A percentile compares a stretch with the other conserved stretches of the same genome.
Conservation (phyloP, 2,797 vertebrate genomes). For the Nyctibius grandis region DNA sequence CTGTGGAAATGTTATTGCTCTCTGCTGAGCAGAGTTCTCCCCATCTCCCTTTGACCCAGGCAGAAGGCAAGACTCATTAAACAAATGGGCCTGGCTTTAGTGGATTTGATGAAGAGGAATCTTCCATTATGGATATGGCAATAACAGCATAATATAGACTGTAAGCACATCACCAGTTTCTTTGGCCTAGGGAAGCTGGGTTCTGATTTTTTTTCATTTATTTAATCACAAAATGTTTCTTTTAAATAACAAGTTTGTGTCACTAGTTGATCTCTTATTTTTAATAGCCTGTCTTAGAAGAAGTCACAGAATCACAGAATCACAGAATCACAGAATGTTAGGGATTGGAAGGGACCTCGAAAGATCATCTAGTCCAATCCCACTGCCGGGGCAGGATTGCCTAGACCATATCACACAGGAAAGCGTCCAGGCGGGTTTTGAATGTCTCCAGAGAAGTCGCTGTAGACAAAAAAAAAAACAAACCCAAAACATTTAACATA, state of each 20-base stretch:
- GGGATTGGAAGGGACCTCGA: no score
- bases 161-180: neutral
- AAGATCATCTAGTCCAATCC: no score
- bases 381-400: no score
- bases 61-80: neutral
- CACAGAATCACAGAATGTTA: no score
- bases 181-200: neutral
- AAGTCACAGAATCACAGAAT: no score
- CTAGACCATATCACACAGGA: no score
- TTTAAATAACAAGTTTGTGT: neutral
- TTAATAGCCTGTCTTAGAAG: neutral
- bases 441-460: no score
- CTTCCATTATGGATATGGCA: neutral
- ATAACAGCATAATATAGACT: neutral
- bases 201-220: neutral
- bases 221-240: neutral
- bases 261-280: neutral
- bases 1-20: neutral
- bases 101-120: neutral
- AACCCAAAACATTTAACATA: neutral
- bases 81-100: neutral
- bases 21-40: neutral
- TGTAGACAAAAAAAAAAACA: neutral
- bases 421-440: no score
- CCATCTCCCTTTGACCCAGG: neutral